Evolutionary conservation across 2,113 vertebrate genomes (phyloP).

Genomic region (Heteronetta atricapilla): DNA sequence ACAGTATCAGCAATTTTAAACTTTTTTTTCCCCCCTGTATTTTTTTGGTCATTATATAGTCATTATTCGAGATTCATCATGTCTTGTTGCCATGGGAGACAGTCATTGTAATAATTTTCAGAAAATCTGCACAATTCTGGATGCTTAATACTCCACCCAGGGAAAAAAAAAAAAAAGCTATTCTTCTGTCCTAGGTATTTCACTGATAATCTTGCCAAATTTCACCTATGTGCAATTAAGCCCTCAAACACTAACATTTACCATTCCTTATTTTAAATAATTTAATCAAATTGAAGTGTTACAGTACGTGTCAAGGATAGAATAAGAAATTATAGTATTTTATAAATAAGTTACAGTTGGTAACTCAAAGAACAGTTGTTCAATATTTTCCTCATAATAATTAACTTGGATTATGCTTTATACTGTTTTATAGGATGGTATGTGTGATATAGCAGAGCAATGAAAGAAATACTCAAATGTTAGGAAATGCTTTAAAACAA

Average conservation of each 20-base stretch:
- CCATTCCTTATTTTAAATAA: not conserved
- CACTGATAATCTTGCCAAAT: not conserved
- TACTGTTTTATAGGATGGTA: not conserved
- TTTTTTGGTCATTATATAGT: not conserved
- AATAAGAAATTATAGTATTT: not conserved
- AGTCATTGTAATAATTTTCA: not conserved
- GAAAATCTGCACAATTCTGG: not conserved
- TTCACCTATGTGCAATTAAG: not conserved
- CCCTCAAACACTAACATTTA: not conserved
- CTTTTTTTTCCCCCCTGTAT: not conserved
- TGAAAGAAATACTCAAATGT: not conserved
- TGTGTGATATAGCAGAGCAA: fast-evolving
- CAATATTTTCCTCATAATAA: not conserved
- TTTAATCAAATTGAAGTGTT: not conserved
- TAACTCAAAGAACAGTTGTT: not conserved
- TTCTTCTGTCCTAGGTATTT: not conserved
- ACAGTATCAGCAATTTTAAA: not conserved
- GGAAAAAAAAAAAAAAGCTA: not conserved
- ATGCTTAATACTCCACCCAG: not conserved
- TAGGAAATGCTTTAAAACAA: not conserved
- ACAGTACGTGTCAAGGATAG: not conserved
- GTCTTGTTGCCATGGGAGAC: not conserved
- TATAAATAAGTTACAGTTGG: not conserved
- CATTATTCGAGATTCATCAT: not conserved
- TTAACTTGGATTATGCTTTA: not conserved